Conservation (phyloP, 2,113 vertebrate genomes). For the Lophochroa leadbeateri region DNA sequence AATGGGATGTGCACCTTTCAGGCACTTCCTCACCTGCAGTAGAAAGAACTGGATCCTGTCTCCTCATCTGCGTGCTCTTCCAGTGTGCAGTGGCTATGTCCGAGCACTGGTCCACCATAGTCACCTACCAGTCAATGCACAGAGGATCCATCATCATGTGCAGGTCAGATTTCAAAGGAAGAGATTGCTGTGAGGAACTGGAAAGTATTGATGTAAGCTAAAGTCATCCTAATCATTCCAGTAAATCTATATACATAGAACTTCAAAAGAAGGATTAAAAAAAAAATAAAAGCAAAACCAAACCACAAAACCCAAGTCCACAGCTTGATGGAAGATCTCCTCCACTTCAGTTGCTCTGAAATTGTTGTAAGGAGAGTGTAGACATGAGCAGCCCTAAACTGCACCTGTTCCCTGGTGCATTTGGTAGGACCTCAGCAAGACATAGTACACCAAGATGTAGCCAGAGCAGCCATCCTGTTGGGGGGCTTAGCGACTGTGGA, state of each 20-base stretch:
- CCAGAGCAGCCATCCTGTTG: background rate
- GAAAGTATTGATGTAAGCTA: background rate
- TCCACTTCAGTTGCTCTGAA: background rate
- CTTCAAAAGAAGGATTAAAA: background rate
- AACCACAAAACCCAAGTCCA: background rate
- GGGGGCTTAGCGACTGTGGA: background rate
- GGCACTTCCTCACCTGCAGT: background rate
- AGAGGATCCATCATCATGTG: background rate
- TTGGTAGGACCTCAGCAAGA: background rate
- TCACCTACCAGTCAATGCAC: background rate
- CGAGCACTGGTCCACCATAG: background rate
- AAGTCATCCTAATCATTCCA: background rate
- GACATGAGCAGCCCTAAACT: background rate
- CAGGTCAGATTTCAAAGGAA: background rate
- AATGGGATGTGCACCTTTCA: background rate
- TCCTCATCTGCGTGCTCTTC: accelerated
- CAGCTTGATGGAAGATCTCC: background rate
- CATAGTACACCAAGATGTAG: accelerated
- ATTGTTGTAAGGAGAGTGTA: accelerated
- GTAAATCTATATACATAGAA: background rate
- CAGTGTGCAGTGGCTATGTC: background rate
- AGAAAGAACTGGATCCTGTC: background rate
- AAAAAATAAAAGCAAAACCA: background rate
- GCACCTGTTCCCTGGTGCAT: accelerated
- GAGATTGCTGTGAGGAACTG: background rate